Conservation (phyloP, 37 sponge, comb jelly and placozoan species). For the Crambe crambe region DNA sequence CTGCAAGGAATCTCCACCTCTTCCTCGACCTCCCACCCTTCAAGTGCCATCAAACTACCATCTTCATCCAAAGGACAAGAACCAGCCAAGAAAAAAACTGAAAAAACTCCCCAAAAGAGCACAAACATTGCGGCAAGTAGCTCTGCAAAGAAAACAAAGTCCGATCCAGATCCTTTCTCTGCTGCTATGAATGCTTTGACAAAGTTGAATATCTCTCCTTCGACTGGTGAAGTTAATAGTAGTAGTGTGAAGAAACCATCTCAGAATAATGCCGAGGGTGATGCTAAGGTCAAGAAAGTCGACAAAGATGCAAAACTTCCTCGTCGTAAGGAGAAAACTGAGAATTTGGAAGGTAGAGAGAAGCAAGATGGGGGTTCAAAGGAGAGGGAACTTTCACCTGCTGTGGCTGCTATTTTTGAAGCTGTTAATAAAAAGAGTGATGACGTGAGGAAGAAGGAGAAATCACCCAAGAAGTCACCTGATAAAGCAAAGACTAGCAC, state of each 20-base stretch:
- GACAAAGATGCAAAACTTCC: no score
- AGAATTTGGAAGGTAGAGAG: no score
- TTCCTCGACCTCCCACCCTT: background rate
- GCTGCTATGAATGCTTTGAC: slow-evolving; percentile 27
- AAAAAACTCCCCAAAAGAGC: background rate
- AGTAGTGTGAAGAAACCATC: no score
- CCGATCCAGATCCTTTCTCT: background rate
- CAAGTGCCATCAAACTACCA: background rate
- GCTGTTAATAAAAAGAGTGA: background rate
- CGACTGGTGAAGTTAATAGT: no score
- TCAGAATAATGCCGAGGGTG: background rate
- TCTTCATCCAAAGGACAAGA: background rate
- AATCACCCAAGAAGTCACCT: background rate
- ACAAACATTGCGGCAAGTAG: background rate
- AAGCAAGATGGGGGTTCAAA: background rate
- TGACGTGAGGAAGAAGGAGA: background rate
- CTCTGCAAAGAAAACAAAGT: background rate
- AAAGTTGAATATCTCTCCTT: slow-evolving; percentile 20
- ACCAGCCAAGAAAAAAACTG: background rate
- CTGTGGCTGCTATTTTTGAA: slow-evolving; percentile 27
- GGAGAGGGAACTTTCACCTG: slow-evolving; percentile 13
- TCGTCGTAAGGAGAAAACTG: background rate
- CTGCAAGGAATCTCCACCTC: slow-evolving; percentile 34
- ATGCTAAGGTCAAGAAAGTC: background rate
- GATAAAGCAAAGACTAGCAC: background rate